Evolutionary conservation across 2,888 invertebrate genomes (phyloP).

Genomic region (Cataglyphis cursor): DNA sequence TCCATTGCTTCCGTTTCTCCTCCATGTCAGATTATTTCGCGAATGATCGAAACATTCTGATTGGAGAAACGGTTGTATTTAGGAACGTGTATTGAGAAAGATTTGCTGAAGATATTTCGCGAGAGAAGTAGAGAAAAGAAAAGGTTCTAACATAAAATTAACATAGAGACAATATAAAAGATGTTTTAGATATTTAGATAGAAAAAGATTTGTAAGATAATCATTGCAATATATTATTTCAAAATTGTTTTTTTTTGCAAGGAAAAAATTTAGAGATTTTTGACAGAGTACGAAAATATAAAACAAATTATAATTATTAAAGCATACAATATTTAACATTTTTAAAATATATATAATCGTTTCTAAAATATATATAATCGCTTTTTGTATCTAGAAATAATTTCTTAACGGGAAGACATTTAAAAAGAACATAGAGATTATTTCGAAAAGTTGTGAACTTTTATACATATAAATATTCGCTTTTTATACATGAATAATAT

Average conservation of each 20-base stretch:
- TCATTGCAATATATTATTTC: neutral
- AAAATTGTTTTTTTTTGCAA: neutral
- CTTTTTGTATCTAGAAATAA: neutral
- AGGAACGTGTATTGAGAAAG: neutral
- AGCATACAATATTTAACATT: too few relatives aligned
- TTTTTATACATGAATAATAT: neutral
- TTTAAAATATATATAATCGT: too few relatives aligned
- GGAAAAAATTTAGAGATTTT: neutral
- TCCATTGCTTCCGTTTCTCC: slow-evolving; percentile 6
- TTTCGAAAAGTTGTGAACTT: too few relatives aligned
- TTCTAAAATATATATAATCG: too few relatives aligned
- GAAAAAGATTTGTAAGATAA: neutral
- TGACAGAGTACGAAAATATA: neutral
- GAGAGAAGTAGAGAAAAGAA: neutral
- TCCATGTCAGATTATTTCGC: neutral
- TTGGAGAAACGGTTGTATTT: neutral
- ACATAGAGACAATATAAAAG: neutral
- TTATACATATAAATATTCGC: neutral
- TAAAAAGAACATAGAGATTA: too few relatives aligned
- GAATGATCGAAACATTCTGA: neutral
- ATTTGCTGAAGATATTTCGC: neutral
- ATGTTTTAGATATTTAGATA: neutral
- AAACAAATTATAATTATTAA: too few relatives aligned
- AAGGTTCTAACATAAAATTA: neutral
- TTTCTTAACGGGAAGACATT: too few relatives aligned